Evolutionary conservation across 2,797 vertebrate species (phyloP).

Genomic region (Argentina silus): DNA sequence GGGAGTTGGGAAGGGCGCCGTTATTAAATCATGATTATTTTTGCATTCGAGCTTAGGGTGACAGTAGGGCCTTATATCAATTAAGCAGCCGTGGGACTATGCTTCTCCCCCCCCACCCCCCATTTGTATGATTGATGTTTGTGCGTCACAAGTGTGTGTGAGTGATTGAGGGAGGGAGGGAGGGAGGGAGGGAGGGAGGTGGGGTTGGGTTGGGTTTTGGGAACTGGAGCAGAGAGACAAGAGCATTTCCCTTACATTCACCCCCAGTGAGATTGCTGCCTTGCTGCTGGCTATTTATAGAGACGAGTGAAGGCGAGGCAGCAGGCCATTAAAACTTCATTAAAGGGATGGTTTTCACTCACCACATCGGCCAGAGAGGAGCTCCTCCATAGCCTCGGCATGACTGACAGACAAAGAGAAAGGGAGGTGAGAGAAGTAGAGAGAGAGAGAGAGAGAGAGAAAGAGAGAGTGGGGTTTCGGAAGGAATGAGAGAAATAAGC

Average conservation of each 20-base stretch:
- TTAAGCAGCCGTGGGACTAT: slow-evolving; percentile 30
- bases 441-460: neutral
- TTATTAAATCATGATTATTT: slow-evolving; percentile 41
- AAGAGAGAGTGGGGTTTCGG: neutral
- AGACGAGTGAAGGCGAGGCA: slow-evolving; percentile 16
- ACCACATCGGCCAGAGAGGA: slow-evolving; percentile 1
- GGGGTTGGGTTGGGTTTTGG: neutral
- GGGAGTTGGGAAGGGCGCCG: slow-evolving; percentile 8
- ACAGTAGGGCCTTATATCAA: slow-evolving; percentile 21
- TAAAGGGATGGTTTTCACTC: slow-evolving; percentile 47
- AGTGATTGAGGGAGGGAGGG: slow-evolving; percentile 16
- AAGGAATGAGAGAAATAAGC: no score
- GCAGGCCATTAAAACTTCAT: slow-evolving; percentile 59
- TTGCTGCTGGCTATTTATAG: slow-evolving; percentile 59
- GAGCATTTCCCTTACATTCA: neutral
- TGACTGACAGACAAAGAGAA: neutral
- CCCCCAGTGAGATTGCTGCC: slow-evolving; percentile 34
- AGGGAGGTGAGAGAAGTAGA: no score
- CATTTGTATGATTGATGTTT: slow-evolving; percentile 16
- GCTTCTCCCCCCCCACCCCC: neutral
- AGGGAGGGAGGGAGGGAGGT: slow-evolving; percentile 12
- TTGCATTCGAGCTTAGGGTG: neutral
- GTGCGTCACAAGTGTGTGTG: slow-evolving; percentile 16
- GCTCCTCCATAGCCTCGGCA: neutral
- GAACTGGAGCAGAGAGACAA: slow-evolving; percentile 17